Evolutionary conservation across 2,888 invertebrate species (phyloP), one percentile per base, ranked within the genome.

Genomic region (Thyatira batis): DNA sequence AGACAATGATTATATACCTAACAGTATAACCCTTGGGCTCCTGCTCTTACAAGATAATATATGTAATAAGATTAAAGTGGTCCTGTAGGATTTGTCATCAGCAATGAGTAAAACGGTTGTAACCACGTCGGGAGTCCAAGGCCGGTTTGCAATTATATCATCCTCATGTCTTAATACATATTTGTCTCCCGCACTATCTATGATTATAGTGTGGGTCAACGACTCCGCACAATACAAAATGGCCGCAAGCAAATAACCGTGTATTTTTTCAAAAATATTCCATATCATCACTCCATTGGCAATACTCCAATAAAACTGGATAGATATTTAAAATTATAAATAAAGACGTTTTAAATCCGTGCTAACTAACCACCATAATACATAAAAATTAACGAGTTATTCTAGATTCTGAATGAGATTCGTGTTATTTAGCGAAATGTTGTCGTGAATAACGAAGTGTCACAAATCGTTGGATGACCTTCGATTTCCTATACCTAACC

Each of bases 181-280:
- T 63, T 67, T 57, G 57, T 61, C 66, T 61, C 57, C 53, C 55
- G 56, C 60, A 48, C 28, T 10, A 28, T 20, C 54, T 53, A 55
- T 58, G 65, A 63, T 68, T 70, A 65, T 49, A 25, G 17, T 39
- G 39, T 50, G 43, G 69, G 71, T 66, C 69, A 51, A 48, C 13
- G 71, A 60, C 69, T 61, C 53, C 57, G 53, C 51, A n/a, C 20
- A 3, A 45, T 54, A 51, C 71, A 71, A 69, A 70, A 69, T 69
- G 69, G 69, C 64, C 55, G 71, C 61, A 8, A 13, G 17, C 33
- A 17, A 52, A 57, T 57, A 58, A 59, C 57, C 62, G 61, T 63
- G 61, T 58, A 61, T 63, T 68, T 67, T 70, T 61, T 57, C 58
- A 62, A 69, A 65, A 63, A 65, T 60, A 58, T 58, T 57, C 51